A percentile compares a stretch with the other conserved stretches of the same genome.
Conservation (phyloP, 2,888 invertebrate species). For the Chloroclystis v-ata region DNA sequence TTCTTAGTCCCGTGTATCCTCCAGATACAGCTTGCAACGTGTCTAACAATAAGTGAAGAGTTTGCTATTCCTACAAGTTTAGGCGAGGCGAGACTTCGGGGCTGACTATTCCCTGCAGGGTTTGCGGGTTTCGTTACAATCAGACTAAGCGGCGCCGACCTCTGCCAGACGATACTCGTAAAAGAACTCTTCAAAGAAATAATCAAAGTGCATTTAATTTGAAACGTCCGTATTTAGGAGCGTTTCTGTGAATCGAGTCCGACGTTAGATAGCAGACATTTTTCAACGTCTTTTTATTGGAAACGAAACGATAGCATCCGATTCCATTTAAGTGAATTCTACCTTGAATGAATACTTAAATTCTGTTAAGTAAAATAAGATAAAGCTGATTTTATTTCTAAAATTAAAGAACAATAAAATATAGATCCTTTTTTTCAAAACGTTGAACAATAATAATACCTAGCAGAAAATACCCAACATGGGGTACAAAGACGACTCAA, state of each 20-base stretch:
- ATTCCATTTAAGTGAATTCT: conserved; percentile 2
- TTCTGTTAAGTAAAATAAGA: not conserved
- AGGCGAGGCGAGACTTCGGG: conserved; percentile 33
- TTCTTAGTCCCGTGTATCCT: conserved; percentile 11
- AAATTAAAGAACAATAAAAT: no score
- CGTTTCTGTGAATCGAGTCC: not conserved
- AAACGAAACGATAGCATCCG: conserved; percentile 1
- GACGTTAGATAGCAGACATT: not conserved
- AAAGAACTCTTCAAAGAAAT: conserved; percentile 35
- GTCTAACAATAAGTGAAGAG: conserved; percentile 11
- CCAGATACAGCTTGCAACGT: conserved; percentile 17
- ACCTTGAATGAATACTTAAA: conserved; percentile 4
- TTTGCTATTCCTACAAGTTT: conserved; percentile 15
- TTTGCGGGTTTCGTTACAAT: conserved; percentile 28
- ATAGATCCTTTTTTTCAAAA: no score
- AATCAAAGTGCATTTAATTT: conserved; percentile 36
- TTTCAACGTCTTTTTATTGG: not conserved
- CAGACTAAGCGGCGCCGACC: conserved; percentile 56
- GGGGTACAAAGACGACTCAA: conserved; percentile 17
- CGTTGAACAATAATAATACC: no score
- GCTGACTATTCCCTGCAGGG: conserved; percentile 36
- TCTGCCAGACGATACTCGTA: conserved; percentile 49
- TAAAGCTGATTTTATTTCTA: no score
- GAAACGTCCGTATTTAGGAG: conserved; percentile 13
- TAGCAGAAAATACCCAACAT: not conserved